A percentile compares a stretch with the other conserved stretches of the same genome.
phyloP scores from a whole-genome alignment of 1,140 invertebrate species.

The Caligus rogercresseyi region DNA sequence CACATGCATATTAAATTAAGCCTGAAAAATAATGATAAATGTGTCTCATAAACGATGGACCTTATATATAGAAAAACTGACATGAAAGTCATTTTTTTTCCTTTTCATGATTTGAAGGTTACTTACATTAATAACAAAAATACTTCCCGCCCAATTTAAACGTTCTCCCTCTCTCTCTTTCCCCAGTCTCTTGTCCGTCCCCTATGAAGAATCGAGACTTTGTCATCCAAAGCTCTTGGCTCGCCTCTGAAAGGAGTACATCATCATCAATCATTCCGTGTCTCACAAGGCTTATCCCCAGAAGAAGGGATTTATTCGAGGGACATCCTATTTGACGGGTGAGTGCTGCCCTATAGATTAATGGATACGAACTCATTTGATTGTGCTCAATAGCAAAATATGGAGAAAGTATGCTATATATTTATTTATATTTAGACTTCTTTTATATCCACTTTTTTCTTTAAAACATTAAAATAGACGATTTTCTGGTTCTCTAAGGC shows the following conservation, averaged over 20 bases:
- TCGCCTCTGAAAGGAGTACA: constrained; percentile 60
- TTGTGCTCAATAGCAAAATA: no score
- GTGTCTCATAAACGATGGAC: no score
- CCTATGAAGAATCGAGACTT: constrained; percentile 78
- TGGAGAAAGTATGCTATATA: no score
- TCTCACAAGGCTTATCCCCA: constrained; percentile 63
- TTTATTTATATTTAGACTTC: not conserved
- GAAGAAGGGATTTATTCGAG: constrained; percentile 58
- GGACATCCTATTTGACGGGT: constrained; percentile 38
- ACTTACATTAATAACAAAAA: no score
- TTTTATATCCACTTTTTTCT: not conserved
- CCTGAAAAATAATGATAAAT: no score
- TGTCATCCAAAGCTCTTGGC: constrained; percentile 71
- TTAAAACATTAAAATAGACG: no score
- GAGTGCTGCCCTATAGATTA: constrained; percentile 21
- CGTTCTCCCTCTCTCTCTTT: constrained; percentile 16
- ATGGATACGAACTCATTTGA: constrained; percentile 1
- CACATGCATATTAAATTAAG: no score
- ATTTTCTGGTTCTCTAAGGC: no score
- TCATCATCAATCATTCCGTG: constrained; percentile 76
- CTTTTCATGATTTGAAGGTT: not conserved
- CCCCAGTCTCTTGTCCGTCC: constrained; percentile 59
- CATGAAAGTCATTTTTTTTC: not conserved
- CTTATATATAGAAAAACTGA: not conserved
- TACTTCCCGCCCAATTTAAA: not conserved